phyloP scores from a whole-genome alignment of 2,888 invertebrate species.

The Xanthia icteritia region DNA sequence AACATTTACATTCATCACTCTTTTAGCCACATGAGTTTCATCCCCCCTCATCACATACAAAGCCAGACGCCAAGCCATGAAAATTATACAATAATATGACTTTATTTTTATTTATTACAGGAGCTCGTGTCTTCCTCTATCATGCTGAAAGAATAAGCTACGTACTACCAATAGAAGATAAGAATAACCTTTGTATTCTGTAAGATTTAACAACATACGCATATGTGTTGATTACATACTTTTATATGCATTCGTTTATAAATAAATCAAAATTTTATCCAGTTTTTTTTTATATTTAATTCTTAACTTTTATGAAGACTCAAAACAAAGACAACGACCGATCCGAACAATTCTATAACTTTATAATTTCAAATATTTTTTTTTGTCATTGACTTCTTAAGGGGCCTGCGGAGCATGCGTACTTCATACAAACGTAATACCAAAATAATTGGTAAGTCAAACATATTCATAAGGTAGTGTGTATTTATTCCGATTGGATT shows the following conservation, averaged over 20 bases:
- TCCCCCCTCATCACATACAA: neutral
- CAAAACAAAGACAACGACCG: neutral
- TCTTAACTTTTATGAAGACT: neutral
- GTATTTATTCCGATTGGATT: too few relatives aligned
- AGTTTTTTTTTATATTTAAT: neutral
- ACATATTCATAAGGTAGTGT: too few relatives aligned
- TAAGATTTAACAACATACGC: too few relatives aligned
- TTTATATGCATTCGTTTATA: neutral
- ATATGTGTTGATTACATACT: neutral
- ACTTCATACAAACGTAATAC: too few relatives aligned
- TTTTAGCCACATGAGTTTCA: neutral
- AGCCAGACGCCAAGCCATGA: neutral
- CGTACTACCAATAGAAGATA: slow-evolving; percentile 2
- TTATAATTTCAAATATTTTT: too few relatives aligned
- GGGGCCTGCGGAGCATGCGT: too few relatives aligned
- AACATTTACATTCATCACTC: neutral
- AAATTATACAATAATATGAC: neutral
- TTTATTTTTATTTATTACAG: slow-evolving; percentile 73
- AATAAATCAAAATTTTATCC: slow-evolving; percentile 25
- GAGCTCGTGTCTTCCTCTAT: slow-evolving; percentile 80
- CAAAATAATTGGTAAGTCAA: too few relatives aligned
- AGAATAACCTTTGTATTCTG: slow-evolving; percentile 4
- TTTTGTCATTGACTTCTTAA: too few relatives aligned
- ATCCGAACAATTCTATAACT: neutral
- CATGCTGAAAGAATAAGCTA: slow-evolving; percentile 83